A percentile compares a stretch with the other conserved stretches of the same genome.
phyloP scores from a whole-genome alignment of 2,797 vertebrate genomes.

The Phoeniculus purpureus region DNA sequence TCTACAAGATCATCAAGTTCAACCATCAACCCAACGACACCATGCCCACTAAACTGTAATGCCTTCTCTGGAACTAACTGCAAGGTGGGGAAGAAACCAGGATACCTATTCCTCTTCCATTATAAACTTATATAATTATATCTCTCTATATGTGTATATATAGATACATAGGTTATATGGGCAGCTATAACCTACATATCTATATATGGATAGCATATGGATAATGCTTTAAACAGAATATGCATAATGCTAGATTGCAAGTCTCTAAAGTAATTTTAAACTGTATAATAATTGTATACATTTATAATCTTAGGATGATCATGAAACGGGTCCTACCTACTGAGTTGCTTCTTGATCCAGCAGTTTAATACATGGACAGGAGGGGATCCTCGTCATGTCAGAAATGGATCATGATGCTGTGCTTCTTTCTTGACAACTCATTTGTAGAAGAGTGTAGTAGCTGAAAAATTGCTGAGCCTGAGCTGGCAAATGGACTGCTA shows the following conservation, averaged over 20 bases:
- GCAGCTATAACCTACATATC: too few relatives aligned
- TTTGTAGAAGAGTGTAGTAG: neutral
- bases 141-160: accelerated
- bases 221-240: neutral
- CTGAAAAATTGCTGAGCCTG: neutral
- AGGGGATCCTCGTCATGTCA: neutral
- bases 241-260: neutral
- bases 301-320: neutral
- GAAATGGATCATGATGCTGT: neutral
- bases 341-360: neutral
- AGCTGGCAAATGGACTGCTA: neutral
- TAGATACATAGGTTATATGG: neutral
- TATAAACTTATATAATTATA: neutral
- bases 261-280: neutral
- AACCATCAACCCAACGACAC: too few relatives aligned
- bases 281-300: too few relatives aligned
- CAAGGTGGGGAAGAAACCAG: neutral
- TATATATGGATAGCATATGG: neutral
- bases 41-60: neutral
- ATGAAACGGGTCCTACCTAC: neutral
- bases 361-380: neutral
- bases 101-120: neutral
- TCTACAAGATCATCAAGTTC: too few relatives aligned
- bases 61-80: neutral
- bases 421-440: neutral